A percentile compares a stretch with the other conserved stretches of the same genome.
phyloP scores from a whole-genome alignment of 2,113 vertebrate genomes.

The Austrofundulus limnaeus region DNA sequence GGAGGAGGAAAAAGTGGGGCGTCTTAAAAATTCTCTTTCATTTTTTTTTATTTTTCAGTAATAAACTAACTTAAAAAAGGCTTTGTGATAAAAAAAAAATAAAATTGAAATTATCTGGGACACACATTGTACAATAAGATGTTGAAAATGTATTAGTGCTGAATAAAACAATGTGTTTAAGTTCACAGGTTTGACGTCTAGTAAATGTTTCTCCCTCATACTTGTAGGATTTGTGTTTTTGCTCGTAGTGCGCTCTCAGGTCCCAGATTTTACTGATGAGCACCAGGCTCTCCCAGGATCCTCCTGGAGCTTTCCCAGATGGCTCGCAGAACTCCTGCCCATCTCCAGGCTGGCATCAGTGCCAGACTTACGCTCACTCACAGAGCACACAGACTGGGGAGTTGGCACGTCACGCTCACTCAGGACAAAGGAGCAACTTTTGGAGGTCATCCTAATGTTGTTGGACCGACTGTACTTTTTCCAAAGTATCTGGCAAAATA shows the following conservation, averaged over 20 bases:
- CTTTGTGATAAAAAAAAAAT: slow-evolving; percentile 6
- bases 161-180: background rate
- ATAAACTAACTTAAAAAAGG: slow-evolving; percentile 35
- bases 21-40: slow-evolving; percentile 65
- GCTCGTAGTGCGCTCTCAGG: slow-evolving; percentile 48
- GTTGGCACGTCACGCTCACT: slow-evolving; percentile 69
- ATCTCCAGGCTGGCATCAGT: slow-evolving; percentile 61
- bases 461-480: slow-evolving; percentile 57
- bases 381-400: slow-evolving; percentile 68
- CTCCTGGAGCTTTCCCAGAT: slow-evolving; percentile 82
- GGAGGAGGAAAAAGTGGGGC: slow-evolving; percentile 71
- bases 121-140: background rate
- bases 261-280: slow-evolving; percentile 50
- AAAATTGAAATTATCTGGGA: background rate
- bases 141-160: background rate
- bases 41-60: slow-evolving; percentile 45
- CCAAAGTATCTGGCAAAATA: slow-evolving; percentile 9
- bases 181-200: background rate
- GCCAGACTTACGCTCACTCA: slow-evolving; percentile 60
- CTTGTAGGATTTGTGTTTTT: slow-evolving; percentile 40
- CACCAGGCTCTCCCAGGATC: slow-evolving; percentile 59
- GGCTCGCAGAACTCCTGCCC: slow-evolving; percentile 71
- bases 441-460: slow-evolving; percentile 73
- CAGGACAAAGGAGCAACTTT: slow-evolving; percentile 74
- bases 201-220: background rate